Conservation (phyloP, 2,888 invertebrate genomes). For the Phalera bucephala region DNA sequence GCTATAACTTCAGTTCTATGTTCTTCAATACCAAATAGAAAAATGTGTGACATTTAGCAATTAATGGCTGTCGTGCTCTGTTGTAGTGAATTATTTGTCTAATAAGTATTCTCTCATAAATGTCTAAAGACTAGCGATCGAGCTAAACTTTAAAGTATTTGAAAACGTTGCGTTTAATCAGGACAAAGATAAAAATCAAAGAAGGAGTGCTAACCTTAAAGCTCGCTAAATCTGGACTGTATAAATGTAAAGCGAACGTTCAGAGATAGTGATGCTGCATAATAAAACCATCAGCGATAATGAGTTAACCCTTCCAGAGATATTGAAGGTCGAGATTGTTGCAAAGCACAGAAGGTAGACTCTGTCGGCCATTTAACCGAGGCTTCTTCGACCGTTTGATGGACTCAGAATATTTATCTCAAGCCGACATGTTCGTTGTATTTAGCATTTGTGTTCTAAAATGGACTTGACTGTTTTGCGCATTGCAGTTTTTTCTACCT, state of each 20-base stretch:
- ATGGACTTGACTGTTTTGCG: background rate
- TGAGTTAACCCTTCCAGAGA: conserved; percentile 36
- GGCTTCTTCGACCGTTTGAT: background rate
- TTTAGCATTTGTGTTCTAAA: too few species aligned
- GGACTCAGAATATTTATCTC: background rate
- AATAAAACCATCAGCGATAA: conserved; percentile 21
- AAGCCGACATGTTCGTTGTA: background rate
- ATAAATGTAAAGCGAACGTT: background rate
- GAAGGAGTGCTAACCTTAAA: too few species aligned
- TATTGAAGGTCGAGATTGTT: conserved; percentile 54
- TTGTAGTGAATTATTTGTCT: too few species aligned
- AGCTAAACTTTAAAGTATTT: too few species aligned
- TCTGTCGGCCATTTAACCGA: conserved; percentile 34
- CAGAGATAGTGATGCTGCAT: conserved; percentile 9
- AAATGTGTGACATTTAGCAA: too few species aligned
- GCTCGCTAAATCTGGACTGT: background rate
- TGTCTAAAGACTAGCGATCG: too few species aligned
- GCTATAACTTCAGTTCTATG: too few species aligned
- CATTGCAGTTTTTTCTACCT: background rate
- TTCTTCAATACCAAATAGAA: too few species aligned
- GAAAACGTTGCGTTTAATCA: too few species aligned
- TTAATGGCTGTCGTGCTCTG: too few species aligned
- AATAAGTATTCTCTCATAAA: too few species aligned
- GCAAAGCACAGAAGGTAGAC: conserved; percentile 11
- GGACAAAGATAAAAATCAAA: background rate